Evolutionary conservation across 2,888 invertebrate genomes (phyloP), one percentile per base, ranked within the genome.

Genomic region (Drosophila falleni): DNA sequence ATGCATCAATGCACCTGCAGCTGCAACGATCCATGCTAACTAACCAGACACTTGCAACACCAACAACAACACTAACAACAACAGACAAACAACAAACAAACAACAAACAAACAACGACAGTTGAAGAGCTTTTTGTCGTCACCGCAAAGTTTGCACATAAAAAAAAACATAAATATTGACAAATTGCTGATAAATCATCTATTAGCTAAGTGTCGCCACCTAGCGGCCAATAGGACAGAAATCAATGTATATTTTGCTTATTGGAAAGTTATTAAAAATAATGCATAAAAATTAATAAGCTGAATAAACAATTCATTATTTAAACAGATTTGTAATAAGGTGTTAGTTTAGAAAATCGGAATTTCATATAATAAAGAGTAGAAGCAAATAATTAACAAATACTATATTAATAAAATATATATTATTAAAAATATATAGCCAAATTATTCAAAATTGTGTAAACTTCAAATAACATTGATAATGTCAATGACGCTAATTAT

Each of bases 1-100:
- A 60, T 61, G 72, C 49, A 33, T 68, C 54, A 46, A 33, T 76
- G 72, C 69, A 73, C 59, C 77, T 76, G 77, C 72, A 72, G 42
- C 65, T 71, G 47, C 61, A 64, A 53, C 74, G 64, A 59, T 59
- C 64, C 64, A 55, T 69, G 64, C 49, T 50, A 63, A 39, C 64
- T 68, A 69, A 44, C 59, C 53, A 66, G 61, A 68, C 60, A 49
- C 60, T 44, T 35, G 15, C 47, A 42, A 44, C 37, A 15, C 11
- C 31, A 44, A 46, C 31, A 54, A 23, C 46, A 46, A 26, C 19
- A 37, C 0, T 41, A 63, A 54, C 59, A 47, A 26, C 23, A 69
- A 31, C 31, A 41, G n/a, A 3, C 35, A 35, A 11, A 46, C n/a
- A 50, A 46, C 13, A 39, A 13, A 37, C 15, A 26, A 46, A 35